These are phyloP conservation scores for Micrastur ruficollis DNA, from an alignment of 2,797 vertebrate genomes.

Conservation along the genomic window DNA sequence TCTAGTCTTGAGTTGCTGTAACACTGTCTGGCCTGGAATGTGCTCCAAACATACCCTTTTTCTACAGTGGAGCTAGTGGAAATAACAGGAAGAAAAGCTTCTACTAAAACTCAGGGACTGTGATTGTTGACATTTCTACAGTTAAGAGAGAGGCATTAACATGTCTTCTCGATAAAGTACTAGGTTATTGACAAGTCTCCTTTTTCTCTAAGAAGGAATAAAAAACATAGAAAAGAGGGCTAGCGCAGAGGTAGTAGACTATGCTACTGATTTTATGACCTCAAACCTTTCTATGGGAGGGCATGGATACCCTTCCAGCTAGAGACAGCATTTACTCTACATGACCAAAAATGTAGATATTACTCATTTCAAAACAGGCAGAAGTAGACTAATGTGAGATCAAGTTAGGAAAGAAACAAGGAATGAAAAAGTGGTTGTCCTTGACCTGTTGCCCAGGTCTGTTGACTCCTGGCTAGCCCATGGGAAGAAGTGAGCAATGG, in stretches of 20 bases:
- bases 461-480: not conserved
- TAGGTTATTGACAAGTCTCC: not conserved
- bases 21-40: not conserved
- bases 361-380: not conserved
- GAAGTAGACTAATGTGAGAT: not conserved
- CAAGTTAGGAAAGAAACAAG: not conserved
- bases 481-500: not conserved
- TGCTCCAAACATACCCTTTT: not conserved
- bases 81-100: not conserved
- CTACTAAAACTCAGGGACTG: not conserved
- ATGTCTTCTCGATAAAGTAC: not conserved
- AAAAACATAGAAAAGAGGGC: not conserved
- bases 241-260: not conserved
- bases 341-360: not conserved
- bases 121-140: not conserved
- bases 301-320: not conserved
- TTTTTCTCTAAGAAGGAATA: not conserved
- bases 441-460: not conserved
- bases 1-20: not conserved
- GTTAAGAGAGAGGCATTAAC: not conserved
- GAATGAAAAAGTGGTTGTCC: not conserved
- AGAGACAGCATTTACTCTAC: not conserved
- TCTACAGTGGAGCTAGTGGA: not conserved
- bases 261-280: not conserved
- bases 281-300: not conserved